These are phyloP conservation scores for Triplophysa bombifrons DNA, from an alignment of 2,797 vertebrate genomes.

Conservation along the genomic window DNA sequence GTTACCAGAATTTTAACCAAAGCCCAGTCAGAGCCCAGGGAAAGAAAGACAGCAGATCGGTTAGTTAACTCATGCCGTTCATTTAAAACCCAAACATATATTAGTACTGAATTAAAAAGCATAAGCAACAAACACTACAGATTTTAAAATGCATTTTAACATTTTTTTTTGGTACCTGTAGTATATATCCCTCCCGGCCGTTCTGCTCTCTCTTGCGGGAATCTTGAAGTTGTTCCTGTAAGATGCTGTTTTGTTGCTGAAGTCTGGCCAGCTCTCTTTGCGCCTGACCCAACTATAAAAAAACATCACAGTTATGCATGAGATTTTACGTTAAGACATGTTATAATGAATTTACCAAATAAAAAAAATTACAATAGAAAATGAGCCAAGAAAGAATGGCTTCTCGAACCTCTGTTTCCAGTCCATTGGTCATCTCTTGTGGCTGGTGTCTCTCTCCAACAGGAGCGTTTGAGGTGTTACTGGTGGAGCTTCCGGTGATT, in stretches of 20 bases:
- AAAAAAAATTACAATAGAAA: not conserved
- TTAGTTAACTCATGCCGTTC: slow-evolving; percentile 81
- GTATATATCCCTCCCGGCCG: slow-evolving; percentile 92
- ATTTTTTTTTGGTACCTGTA: slow-evolving; percentile 82
- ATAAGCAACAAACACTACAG: slow-evolving; percentile 11
- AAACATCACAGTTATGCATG: slow-evolving; percentile 8
- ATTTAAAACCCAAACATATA: slow-evolving; percentile 69
- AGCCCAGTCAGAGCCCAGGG: slow-evolving; percentile 81
- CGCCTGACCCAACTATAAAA: slow-evolving; percentile 87
- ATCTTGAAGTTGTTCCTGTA: slow-evolving; percentile 92
- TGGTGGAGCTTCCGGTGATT: slow-evolving; percentile 70
- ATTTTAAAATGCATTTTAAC: too few relatives aligned
- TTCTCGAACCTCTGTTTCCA: slow-evolving; percentile 85
- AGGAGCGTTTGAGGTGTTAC: slow-evolving; percentile 51
- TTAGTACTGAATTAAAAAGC: slow-evolving; percentile 55
- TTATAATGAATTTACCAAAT: too few relatives aligned
- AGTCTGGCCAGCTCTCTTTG: slow-evolving; percentile 91
- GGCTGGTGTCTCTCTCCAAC: slow-evolving; percentile 67
- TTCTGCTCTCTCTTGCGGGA: slow-evolving; percentile 89
- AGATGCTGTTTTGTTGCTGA: slow-evolving; percentile 88
- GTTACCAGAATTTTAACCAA: slow-evolving; percentile 57
- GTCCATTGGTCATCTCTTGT: slow-evolving; percentile 82
- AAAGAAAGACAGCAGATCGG: slow-evolving; percentile 90
- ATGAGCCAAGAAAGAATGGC: too few relatives aligned
- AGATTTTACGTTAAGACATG: not conserved